Percentiles rank a stretch among this genome's conserved stretches.
Conservation (phyloP, 1,140 invertebrate genomes). For the Diabrotica virgifera region DNA sequence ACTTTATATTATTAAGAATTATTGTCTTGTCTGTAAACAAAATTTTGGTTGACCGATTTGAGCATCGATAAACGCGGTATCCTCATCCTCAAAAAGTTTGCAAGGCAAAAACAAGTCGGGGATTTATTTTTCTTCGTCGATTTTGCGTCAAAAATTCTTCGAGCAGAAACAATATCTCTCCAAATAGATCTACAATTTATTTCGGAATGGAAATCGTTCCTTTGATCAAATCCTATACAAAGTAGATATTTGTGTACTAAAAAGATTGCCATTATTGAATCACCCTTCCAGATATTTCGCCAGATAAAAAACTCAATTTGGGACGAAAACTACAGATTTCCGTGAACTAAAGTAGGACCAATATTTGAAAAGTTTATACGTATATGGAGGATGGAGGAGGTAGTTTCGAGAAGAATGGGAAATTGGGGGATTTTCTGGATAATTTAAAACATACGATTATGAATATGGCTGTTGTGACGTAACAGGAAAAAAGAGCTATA, state of each 20-base stretch:
- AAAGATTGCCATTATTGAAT: slow-evolving; percentile 17
- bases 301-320: slow-evolving; percentile 12
- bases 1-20: too few relatives aligned
- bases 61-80: background rate
- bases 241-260: slow-evolving; percentile 17
- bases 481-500: too few relatives aligned
- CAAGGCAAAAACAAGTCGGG: background rate
- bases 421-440: too few relatives aligned
- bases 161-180: slow-evolving; percentile 15
- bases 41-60: background rate
- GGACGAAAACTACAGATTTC: background rate
- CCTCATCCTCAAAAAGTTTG: background rate
- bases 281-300: slow-evolving; percentile 11
- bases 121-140: slow-evolving; percentile 3
- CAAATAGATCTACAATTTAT: slow-evolving; percentile 12
- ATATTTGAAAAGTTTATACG: too few relatives aligned
- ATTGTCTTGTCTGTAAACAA: background rate
- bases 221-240: slow-evolving; percentile 17
- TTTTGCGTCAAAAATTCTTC: background rate
- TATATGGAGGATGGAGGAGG: too few relatives aligned
- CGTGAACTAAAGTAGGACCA: background rate
- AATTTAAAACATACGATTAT: too few relatives aligned
- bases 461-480: too few relatives aligned
- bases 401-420: too few relatives aligned
- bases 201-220: background rate